Evolutionary conservation across 2,797 vertebrate genomes (phyloP), one percentile per base, ranked within the genome.

Genomic region (Danio albolineatus): DNA sequence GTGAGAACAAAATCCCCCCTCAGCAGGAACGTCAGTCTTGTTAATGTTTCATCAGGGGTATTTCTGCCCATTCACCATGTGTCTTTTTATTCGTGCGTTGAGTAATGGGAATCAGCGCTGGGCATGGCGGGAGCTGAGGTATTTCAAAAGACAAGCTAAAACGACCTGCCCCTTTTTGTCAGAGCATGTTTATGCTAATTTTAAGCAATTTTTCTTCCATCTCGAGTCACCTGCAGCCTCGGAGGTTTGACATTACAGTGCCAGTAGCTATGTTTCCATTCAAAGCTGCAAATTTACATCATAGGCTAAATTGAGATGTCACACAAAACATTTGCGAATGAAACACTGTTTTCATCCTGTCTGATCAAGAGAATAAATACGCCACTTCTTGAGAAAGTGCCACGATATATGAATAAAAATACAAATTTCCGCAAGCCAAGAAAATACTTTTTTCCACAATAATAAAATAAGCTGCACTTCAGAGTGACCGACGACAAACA

Each of bases 1-100:
- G 78, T 81, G 74, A 59, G 74, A 83, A 76, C 86, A 83, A 78
- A 86, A 82, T 73, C 81, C 84, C 83, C 54, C 84, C 82, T 62
- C 83, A 12, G 76, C 80, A 80, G 75, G 87, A 90, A 87, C 78
- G 88, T 88, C 89, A 88, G 89, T 84, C 86, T 74, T 89, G 91
- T 92, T 91, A 93, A 94, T 92, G 90, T 93, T 93, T 93, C 85
- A 94, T 91, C 88, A 85, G 80, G 86, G 84, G 87, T 80, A 73
- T 88, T 90, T 87, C 85, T 88, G 87, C 74, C 85, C 82, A 88
- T 92, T 92, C 89, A 92, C 89, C 89, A 84, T 46, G 61, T 79
- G 86, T 83, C 85, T 91, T 92, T 93, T 89, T 92, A 85, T 74
- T 73, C 82, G 70, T 87, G 87, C 88, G 85, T 87, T 86, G 88